Evolutionary conservation across 92 coral and sea anemone species (phyloP), one percentile per base, ranked within the genome.

Genomic region (Porites rus): DNA sequence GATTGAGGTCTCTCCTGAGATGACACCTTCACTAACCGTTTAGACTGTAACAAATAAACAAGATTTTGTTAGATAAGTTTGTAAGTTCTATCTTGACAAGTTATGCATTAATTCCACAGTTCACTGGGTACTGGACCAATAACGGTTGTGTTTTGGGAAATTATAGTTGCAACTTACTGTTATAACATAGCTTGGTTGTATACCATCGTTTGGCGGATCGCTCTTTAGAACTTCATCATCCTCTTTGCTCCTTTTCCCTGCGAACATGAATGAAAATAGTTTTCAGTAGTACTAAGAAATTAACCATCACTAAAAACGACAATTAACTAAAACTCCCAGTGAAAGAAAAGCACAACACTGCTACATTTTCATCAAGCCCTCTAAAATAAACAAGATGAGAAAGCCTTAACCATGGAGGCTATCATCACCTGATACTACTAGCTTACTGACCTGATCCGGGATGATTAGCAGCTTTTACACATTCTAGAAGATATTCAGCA

Each of bases 171-270:
- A 0, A 64, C 77, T 69, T 80, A 93, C 96, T 66, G 94, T 93
- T 43, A 93, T 93, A 24, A 91, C 71, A 72, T 93, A 93, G 77
- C 96, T 93, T 17, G 96, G 96, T 18, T 91, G 90, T 31, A 83
- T 18, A 71, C 63, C 73, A 54, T 58, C 62, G 12, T 64, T 13
- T 62, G 38, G 85, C n/a, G 58, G 18, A 4, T 72, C 16, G 60
- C 21, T 18, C 62, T 72, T 59, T 1, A 24, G 10, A 28, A 69
- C 86, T 65, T 18, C 50, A 1, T 46, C 64, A 74, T 46, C 51
- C 52, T 59, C 75, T 77, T 65, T 89, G 82, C 70, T 73, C 65
- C 59, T 70, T 56, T 31, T 69, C 7, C 78, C 86, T 81, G 56
- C 7, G 38, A 51, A 8, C 4, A 51, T 18, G 4, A 21, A 28